Evolutionary conservation across 2,888 invertebrate genomes (phyloP).

Genomic region (Polydesmus complanatus): DNA sequence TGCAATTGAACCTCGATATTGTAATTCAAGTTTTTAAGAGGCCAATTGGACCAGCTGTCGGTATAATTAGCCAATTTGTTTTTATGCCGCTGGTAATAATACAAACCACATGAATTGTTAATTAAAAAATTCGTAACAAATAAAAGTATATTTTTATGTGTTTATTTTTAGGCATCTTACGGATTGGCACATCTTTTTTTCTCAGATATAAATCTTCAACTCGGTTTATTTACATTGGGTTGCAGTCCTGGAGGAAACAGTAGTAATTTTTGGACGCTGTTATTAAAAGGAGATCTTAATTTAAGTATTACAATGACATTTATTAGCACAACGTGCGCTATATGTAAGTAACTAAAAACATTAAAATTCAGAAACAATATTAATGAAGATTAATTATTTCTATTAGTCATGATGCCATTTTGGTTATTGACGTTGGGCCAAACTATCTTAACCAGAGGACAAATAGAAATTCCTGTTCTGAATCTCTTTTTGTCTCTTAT

Average conservation of each 20-base stretch:
- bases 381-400: neutral
- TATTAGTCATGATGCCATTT: slow-evolving; percentile 37
- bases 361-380: neutral
- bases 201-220: slow-evolving; percentile 23
- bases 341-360: slow-evolving; percentile 29
- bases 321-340: slow-evolving; percentile 35
- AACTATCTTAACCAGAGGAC: slow-evolving; percentile 23
- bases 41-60: slow-evolving; percentile 38
- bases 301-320: slow-evolving; percentile 42
- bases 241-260: slow-evolving; percentile 38
- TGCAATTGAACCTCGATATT: slow-evolving; percentile 31
- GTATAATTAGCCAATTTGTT: slow-evolving; percentile 37
- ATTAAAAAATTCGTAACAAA: neutral
- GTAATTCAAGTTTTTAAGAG: slow-evolving; percentile 33
- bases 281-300: slow-evolving; percentile 39
- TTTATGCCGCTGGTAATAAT: slow-evolving; percentile 39
- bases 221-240: slow-evolving; percentile 37
- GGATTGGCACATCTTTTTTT: slow-evolving; percentile 21
- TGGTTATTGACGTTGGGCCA: slow-evolving; percentile 38
- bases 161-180: slow-evolving; percentile 21
- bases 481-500: slow-evolving; percentile 34
- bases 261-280: slow-evolving; percentile 39
- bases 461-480: slow-evolving; percentile 31
- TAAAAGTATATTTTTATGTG: neutral
- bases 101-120: neutral